These are phyloP conservation scores for Naso thynnoides DNA, from an alignment of 2,797 vertebrate genomes.

Conservation along the genomic window DNA sequence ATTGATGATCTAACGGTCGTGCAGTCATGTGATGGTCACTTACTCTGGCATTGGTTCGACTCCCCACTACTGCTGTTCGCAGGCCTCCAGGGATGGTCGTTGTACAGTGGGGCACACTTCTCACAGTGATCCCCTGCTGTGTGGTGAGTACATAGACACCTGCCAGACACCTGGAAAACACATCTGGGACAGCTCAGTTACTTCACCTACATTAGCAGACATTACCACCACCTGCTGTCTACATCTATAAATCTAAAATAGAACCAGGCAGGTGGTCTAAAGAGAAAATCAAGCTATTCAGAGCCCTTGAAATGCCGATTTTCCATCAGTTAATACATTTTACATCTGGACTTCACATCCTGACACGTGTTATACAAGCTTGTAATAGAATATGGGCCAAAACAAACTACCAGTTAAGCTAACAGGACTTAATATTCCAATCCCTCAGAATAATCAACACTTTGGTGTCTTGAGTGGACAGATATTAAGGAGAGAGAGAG, in stretches of 20 bases:
- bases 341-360: conserved; percentile 34
- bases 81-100: conserved; percentile 89
- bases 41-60: conserved; percentile 90
- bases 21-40: conserved; percentile 55
- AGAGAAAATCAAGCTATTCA: conserved; percentile 42
- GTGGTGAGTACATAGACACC: conserved; percentile 90
- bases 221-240: conserved; percentile 32
- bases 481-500: too few relatives aligned
- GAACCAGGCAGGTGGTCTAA: conserved; percentile 36
- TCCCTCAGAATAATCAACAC: too few relatives aligned
- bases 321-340: conserved; percentile 18
- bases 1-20: not conserved
- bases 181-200: conserved; percentile 55
- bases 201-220: conserved; percentile 27
- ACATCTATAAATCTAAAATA: conserved; percentile 40
- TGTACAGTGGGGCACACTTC: conserved; percentile 87
- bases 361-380: conserved; percentile 29
- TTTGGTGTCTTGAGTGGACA: too few relatives aligned
- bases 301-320: conserved; percentile 8
- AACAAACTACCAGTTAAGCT: too few relatives aligned
- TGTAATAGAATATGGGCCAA: conserved; percentile 25
- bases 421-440: too few relatives aligned
- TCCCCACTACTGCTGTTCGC: conserved; percentile 90
- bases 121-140: conserved; percentile 91
- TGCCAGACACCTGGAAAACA: conserved; percentile 86